Evolutionary conservation across 2,113 vertebrate species (phyloP), one percentile per base, ranked within the genome.

Genomic region (Puntigrus tetrazona): DNA sequence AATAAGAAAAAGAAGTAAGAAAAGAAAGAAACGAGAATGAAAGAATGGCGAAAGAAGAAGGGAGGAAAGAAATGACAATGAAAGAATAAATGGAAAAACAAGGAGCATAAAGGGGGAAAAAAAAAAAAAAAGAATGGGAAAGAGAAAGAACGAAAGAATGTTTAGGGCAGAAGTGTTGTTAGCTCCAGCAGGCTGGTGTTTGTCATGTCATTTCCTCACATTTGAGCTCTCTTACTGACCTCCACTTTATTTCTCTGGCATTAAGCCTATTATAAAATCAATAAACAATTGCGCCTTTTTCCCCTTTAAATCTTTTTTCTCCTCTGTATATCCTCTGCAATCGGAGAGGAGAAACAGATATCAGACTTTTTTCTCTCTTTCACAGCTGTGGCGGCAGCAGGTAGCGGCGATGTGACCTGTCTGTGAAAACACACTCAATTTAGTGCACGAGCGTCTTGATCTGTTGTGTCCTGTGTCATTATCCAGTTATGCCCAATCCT

Each of bases 211-310:
- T 88, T 76, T 89, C 89, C 90, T 91, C 92, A 84, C 88, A 91
- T 50, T 87, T 88, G 65, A 88, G 89, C 89, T 91, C 16, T 82
- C 91, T 83, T 83, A 86, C 89, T 89, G 87, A 87, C 88, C 86
- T 90, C 90, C 88, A 90, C 93, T 94, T 94, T 94, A 95, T 95
- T 94, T 93, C 91, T 91, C 91, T 92, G 88, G 89, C 92, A 87
- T 93, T 94, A 95, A 95, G 94, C 94, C 94, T 95, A 94, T 95
- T 95, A 94, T 93, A 95, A 95, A 95, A 95, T 95, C 94, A 95
- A 95, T 95, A 95, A 95, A 95, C 93, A 95, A 95, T 94, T 94
- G 94, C 92, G 92, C 41, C 70, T 77, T 87, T 87, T 84, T 57
- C 74, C 89, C 85, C 85, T 92, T 92, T 92, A 93, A 94, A 92